Base-by-base conservation (phyloP, 2,888 invertebrate species). In the Aleiodes leptofemur region DNA sequence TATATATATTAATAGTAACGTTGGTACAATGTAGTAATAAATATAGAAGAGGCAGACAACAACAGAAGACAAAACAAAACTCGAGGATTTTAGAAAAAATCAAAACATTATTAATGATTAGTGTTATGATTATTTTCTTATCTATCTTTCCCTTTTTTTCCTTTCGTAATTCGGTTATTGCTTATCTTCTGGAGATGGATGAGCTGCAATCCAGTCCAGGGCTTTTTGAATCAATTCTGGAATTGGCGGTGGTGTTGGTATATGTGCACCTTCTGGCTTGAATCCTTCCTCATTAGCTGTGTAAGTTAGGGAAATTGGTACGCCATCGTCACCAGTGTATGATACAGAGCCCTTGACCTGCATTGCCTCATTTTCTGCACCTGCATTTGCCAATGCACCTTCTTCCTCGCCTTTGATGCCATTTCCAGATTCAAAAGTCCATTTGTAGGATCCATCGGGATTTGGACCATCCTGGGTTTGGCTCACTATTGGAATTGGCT, bases 351-450 rank as follows among this genome's bases (percentile, higher is more conserved):
- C 90, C 80, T 89, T 84, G 0, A 88, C 90, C 23, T 83, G 79
- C 74, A 85, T 82, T 4, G 86, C 88, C 68, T 85, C 89, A 75
- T 86, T 87, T 9, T 85, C 83, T 14, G 79, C 51, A 9, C 89
- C 90, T 0, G 82, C 84, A 78, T 87, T 86, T 72, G 88, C 86
- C 76, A 89, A 69, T 68, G 85, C 86, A 0, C 87, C 87, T 57
- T 85, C 83, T 78, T 91, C 91, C 75, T 90, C 85, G 29, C 86
- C 89, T 48, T 82, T 77, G 77, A 91, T 91, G 7, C 91, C 91
- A 77, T 91, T 91, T 0, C 89, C 90, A 11, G 90, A 84, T 79
- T 90, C 90, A 83, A 88, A 91, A 34, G 83, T 88, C 86, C 82
- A 88, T 34, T 85, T 83, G 83, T 88, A 88, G 2, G 88, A 86